These are phyloP conservation scores for Germaria angustata DNA, from an alignment of 2,888 invertebrate species.

Conservation along the genomic window DNA sequence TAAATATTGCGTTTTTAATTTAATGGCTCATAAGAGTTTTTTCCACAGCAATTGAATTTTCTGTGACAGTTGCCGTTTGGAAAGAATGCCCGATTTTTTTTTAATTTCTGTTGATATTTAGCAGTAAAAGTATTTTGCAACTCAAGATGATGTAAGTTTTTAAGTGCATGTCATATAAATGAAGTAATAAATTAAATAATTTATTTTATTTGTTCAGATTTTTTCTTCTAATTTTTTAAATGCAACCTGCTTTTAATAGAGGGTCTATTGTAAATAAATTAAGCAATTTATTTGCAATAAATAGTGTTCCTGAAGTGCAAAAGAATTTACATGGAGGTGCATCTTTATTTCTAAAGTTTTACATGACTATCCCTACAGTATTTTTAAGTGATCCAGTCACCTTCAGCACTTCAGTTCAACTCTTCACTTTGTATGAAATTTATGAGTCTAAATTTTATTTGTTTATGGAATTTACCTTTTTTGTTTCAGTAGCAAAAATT, in stretches of 20 bases:
- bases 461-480: no score
- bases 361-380: no score
- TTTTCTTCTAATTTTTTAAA: neutral
- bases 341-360: no score
- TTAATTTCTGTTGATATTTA: neutral
- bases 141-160: constrained; percentile 36
- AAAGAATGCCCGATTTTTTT: neutral
- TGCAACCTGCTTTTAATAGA: neutral
- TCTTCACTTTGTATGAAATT: no score
- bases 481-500: no score
- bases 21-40: neutral
- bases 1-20: neutral
- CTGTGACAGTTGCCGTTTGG: constrained; percentile 27
- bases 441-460: no score
- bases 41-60: constrained; percentile 38
- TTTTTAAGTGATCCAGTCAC: no score
- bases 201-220: constrained; percentile 8
- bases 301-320: no score
- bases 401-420: no score
- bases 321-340: no score
- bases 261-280: neutral
- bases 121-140: constrained; percentile 6
- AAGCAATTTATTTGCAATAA: no score
- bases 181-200: neutral
- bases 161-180: constrained; percentile 1